Conservation (phyloP, 2,888 invertebrate species). For the Thymelicus lineola region DNA sequence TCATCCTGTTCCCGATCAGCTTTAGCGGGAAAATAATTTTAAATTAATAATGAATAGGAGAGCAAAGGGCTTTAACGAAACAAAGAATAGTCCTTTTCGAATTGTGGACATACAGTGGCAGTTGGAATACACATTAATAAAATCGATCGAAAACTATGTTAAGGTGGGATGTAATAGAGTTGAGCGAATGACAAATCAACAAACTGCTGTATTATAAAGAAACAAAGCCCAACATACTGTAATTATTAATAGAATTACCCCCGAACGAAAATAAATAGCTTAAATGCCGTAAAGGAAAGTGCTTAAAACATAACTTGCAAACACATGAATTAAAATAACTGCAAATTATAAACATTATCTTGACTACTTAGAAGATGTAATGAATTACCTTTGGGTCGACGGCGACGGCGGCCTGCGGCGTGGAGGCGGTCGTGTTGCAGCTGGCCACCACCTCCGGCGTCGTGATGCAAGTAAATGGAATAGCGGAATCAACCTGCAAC, state of each 20-base stretch:
- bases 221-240: not conserved
- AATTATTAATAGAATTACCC: not conserved
- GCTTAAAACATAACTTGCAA: not conserved
- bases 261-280: not conserved
- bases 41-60: no score
- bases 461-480: conserved; percentile 83
- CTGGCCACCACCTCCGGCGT: conserved; percentile 78
- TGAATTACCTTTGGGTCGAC: conserved; percentile 70
- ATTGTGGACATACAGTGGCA: not conserved
- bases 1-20: no score
- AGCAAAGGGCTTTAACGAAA: no score
- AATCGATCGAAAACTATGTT: conserved; percentile 40
- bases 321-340: not conserved
- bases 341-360: not conserved
- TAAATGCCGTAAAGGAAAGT: not conserved
- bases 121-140: conserved; percentile 7
- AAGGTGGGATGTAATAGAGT: conserved; percentile 17
- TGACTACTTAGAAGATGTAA: not conserved
- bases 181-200: conserved; percentile 17
- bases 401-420: conserved; percentile 60
- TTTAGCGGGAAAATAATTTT: no score
- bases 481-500: conserved; percentile 77
- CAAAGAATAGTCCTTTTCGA: not conserved
- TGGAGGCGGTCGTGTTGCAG: conserved; percentile 74
- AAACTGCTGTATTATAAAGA: not conserved